Conservation (phyloP, 2,888 invertebrate species). For the Eupithecia dodoneata region DNA sequence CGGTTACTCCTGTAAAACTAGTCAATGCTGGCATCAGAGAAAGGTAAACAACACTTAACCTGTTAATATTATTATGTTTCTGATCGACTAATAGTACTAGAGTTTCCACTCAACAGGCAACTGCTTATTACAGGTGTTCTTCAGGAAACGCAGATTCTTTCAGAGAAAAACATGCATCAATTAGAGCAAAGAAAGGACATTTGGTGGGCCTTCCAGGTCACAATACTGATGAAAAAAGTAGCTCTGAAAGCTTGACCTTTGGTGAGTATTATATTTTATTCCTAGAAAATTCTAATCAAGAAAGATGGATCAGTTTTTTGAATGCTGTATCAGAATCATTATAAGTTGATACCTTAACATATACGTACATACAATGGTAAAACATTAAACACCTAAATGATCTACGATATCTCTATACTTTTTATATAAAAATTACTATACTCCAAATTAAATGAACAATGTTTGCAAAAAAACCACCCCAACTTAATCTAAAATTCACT, state of each 20-base stretch:
- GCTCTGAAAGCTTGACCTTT: conserved; percentile 91
- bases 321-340: not conserved
- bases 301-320: not conserved
- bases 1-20: conserved; percentile 86
- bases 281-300: not conserved
- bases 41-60: conserved; percentile 75
- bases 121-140: conserved; percentile 61
- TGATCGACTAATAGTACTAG: not conserved
- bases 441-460: no score
- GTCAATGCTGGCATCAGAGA: conserved; percentile 82
- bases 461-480: no score
- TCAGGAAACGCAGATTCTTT: conserved; percentile 70
- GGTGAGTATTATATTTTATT: conserved; percentile 56
- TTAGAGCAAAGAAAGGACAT: conserved; percentile 71
- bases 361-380: not conserved
- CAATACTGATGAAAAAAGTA: conserved; percentile 88
- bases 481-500: no score
- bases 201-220: conserved; percentile 79
- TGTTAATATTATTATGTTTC: not conserved
- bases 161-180: conserved; percentile 69
- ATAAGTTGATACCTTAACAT: not conserved
- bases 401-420: not conserved
- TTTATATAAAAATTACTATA: not conserved
- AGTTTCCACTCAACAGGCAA: not conserved
- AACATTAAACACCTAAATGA: not conserved